A percentile compares a stretch with the other conserved stretches of the same genome.
Conservation (phyloP, 92 coral and sea anemone genomes). For the Porites lobata region DNA sequence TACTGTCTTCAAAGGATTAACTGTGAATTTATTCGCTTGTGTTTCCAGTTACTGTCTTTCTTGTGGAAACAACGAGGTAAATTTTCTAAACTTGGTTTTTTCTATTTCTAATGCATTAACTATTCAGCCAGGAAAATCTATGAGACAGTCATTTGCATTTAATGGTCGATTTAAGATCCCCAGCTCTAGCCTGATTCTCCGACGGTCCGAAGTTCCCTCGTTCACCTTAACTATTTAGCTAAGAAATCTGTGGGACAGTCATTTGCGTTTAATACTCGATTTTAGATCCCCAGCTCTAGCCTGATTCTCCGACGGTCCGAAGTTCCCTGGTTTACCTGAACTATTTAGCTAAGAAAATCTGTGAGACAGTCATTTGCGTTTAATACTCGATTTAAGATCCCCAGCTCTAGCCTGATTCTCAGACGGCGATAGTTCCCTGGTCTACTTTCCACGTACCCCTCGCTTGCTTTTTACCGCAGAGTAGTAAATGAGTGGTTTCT, state of each 20-base stretch:
- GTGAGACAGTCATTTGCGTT: too few species aligned
- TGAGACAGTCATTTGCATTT: not conserved
- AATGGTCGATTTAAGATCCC: not conserved
- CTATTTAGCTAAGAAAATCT: too few species aligned
- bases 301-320: not conserved
- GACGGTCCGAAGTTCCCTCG: not conserved
- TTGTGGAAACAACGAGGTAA: constrained; percentile 1
- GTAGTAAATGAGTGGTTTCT: not conserved
- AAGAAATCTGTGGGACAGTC: too few species aligned
- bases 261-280: too few species aligned
- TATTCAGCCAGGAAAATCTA: not conserved
- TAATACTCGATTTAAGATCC: too few species aligned
- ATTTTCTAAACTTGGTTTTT: not conserved
- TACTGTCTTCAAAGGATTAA: too few species aligned
- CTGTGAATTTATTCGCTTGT: not conserved
- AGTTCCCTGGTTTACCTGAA: not conserved
- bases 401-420: too few species aligned
- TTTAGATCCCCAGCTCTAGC: too few species aligned
- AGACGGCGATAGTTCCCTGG: too few species aligned
- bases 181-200: not conserved
- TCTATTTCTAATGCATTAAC: not conserved
- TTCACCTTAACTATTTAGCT: not conserved
- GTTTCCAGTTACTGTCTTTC: constrained; percentile 11
- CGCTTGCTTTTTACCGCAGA: not conserved
- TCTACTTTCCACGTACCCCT: not conserved